These are phyloP conservation scores for Kryptolebias marmoratus DNA, from an alignment of 2,113 vertebrate species.

Conservation along the genomic window DNA sequence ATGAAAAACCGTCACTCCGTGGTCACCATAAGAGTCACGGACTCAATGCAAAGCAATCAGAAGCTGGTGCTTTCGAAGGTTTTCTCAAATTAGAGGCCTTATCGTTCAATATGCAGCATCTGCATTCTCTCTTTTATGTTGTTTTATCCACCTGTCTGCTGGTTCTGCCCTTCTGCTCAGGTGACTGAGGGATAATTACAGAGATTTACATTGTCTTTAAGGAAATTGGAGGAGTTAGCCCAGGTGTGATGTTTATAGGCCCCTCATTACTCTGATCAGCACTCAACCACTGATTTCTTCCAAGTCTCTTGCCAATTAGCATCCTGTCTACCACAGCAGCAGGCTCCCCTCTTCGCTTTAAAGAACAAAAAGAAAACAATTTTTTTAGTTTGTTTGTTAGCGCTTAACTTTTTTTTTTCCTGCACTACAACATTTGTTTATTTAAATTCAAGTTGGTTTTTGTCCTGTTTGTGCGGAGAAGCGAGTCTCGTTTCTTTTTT, in stretches of 20 bases:
- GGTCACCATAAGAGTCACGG: slow-evolving; percentile 15
- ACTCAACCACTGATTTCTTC: slow-evolving; percentile 58
- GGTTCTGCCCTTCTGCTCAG: slow-evolving; percentile 66
- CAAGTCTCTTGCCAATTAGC: slow-evolving; percentile 70
- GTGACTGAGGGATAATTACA: slow-evolving; percentile 77
- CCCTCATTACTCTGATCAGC: slow-evolving; percentile 71
- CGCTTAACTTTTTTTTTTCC: not conserved
- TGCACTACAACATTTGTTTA: not conserved
- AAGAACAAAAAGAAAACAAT: not conserved
- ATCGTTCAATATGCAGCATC: slow-evolving; percentile 43
- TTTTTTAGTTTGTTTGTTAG: not conserved
- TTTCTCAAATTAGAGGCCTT: slow-evolving; percentile 42
- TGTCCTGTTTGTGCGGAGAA: slow-evolving; percentile 18
- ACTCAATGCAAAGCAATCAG: slow-evolving; percentile 1
- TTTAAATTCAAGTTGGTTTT: not conserved
- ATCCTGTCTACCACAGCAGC: slow-evolving; percentile 27
- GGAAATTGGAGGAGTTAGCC: slow-evolving; percentile 78
- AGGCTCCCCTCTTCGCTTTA: not conserved
- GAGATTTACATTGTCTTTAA: slow-evolving; percentile 77
- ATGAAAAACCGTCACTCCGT: slow-evolving; percentile 31
- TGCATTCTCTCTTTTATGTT: slow-evolving; percentile 51
- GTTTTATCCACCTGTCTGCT: slow-evolving; percentile 74
- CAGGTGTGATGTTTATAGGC: slow-evolving; percentile 75
- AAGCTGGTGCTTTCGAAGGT: slow-evolving; percentile 9
- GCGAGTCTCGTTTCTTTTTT: slow-evolving; percentile 35